Evolutionary conservation across 1,140 invertebrate genomes (phyloP).

Genomic region (Drosophila mauritiana): DNA sequence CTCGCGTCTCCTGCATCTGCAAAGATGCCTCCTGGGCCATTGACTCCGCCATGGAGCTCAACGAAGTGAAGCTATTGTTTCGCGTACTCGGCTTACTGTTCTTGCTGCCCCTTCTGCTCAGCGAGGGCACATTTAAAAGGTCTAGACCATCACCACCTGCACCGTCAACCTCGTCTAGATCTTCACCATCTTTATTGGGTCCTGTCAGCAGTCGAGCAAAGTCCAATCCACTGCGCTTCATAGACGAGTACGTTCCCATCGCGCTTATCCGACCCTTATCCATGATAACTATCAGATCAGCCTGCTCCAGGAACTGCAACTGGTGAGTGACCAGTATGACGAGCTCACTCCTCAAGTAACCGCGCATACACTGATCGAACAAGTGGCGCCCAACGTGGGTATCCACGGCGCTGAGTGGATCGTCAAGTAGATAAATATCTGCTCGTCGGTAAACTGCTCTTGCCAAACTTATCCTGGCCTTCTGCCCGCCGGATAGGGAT

Average conservation of each 20-base stretch:
- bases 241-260: conserved; percentile 88
- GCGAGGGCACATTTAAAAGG: conserved; percentile 47
- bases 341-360: conserved; percentile 85
- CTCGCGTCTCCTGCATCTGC: conserved; percentile 47
- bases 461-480: conserved; percentile 91
- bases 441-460: conserved; percentile 89
- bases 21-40: conserved; percentile 46
- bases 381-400: conserved; percentile 90
- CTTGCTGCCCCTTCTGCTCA: conserved; percentile 56
- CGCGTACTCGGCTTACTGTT: conserved; percentile 31
- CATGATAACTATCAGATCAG: conserved; percentile 89
- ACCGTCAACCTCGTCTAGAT: conserved; percentile 24
- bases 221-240: conserved; percentile 87
- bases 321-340: conserved; percentile 93
- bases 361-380: conserved; percentile 89
- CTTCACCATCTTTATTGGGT: conserved; percentile 53
- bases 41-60: conserved; percentile 61
- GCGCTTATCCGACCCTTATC: conserved; percentile 88
- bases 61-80: conserved; percentile 60
- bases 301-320: conserved; percentile 91
- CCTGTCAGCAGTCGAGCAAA: conserved; percentile 86
- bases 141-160: conserved; percentile 52
- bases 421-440: conserved; percentile 93
- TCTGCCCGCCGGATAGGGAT: conserved; percentile 93
- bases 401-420: conserved; percentile 93